Evolutionary conservation across 2,888 invertebrate species (phyloP), one percentile per base, ranked within the genome.

Genomic region (Atrina japonica): DNA sequence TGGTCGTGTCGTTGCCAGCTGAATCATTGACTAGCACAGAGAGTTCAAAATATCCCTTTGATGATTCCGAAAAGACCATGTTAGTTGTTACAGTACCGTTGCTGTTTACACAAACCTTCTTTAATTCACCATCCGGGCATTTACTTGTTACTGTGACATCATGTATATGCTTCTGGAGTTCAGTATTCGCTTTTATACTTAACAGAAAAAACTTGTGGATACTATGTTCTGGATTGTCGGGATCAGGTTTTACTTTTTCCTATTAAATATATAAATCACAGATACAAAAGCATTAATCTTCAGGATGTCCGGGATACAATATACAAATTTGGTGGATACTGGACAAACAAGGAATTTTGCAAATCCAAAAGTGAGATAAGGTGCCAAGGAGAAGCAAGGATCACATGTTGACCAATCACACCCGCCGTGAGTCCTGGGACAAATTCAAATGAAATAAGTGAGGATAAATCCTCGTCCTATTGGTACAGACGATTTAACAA

Each of bases 1-100:
- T 18, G 7, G 73, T 14, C 0, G 63, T 70, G 50, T 65, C 64
- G 35, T 50, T 63, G 2, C 78, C 78, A 53, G 75, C 76, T 40
- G 65, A 59, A 53, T 79, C 76, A 63, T 70, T 73, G 11, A 55
- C 76, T 30, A 71, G n/a, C 35, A 79, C 60, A 11, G 25, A n/a
- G 29, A 76, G 41, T 0, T 45, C 49, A 23, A 75, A 70, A 9
- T 52, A 59, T 2, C 78, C 78, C 29, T 66, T 69, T 30, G 65
- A 43, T 30, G 71, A 63, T 14, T 66, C 76, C 0, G 70, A 49
- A 35, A 79, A 68, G 6, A 58, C 63, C 18, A 69, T 53, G 18
- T 71, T 73, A 1, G 75, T 75, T 6, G 23, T 35, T 0, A 79
- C 43, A 3, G 68, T 68, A 1, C 78, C 78, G 61, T 76, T 77